Conservation (phyloP, 2,113 vertebrate species). For the Onychostoma macrolepis region DNA sequence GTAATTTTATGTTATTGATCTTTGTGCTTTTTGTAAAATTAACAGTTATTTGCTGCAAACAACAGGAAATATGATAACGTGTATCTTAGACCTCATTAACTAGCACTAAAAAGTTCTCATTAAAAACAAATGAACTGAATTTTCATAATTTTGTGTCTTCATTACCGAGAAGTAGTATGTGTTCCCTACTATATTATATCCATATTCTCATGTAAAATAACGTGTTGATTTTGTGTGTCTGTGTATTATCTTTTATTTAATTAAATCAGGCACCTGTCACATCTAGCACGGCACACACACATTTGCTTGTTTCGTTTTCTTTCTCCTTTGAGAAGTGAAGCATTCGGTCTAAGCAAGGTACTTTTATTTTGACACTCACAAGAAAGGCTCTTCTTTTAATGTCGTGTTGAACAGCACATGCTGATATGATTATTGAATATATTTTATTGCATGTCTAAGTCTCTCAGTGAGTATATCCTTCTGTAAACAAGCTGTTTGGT, state of each 20-base stretch:
- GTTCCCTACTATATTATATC: not conserved
- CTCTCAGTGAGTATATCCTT: conserved; percentile 5
- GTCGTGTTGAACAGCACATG: not conserved
- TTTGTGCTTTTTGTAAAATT: not conserved
- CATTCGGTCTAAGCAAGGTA: too few relatives aligned
- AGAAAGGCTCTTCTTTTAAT: too few relatives aligned
- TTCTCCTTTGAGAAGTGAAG: too few relatives aligned
- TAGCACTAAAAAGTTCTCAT: conserved; percentile 1
- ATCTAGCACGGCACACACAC: not conserved
- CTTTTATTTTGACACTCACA: conserved; percentile 21
- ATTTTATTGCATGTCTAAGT: not conserved
- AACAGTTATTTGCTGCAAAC: not conserved
- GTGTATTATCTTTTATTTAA: not conserved
- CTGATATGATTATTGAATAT: not conserved
- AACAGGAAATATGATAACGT: not conserved
- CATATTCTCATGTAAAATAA: not conserved
- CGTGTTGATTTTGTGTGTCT: not conserved
- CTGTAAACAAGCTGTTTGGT: not conserved
- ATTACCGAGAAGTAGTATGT: not conserved
- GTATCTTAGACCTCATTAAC: not conserved
- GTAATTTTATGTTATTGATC: not conserved
- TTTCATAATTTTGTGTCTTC: not conserved
- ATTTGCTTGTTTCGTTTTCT: not conserved
- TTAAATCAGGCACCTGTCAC: not conserved
- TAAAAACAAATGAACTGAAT: not conserved